Percentiles rank a stretch among this genome's conserved stretches.
Evolutionary conservation across 2,113 vertebrate species (phyloP).

Genomic region (Orcinus orca): DNA sequence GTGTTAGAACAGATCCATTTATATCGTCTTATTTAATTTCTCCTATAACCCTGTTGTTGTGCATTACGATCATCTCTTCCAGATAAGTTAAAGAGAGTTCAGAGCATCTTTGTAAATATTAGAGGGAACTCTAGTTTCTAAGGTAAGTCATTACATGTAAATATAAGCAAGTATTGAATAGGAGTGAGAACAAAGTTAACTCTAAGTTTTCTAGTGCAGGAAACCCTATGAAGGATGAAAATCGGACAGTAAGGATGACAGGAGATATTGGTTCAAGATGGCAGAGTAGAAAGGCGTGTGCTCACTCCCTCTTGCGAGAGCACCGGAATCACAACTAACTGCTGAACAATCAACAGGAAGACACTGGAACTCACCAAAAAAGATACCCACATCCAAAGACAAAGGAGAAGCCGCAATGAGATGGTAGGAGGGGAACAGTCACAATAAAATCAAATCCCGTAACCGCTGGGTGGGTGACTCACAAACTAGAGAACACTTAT

Average conservation of each 20-base stretch:
- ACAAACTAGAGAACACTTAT: too few relatives aligned
- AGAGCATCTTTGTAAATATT: not conserved
- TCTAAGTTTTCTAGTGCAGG: not conserved
- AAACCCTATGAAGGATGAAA: not conserved
- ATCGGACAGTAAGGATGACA: not conserved
- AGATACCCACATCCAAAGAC: too few relatives aligned
- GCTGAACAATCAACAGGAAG: too few relatives aligned
- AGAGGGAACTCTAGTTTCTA: not conserved
- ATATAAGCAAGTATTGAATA: not conserved
- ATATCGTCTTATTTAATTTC: not conserved
- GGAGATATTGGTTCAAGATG: not conserved
- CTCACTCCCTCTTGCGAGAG: too few relatives aligned
- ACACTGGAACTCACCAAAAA: too few relatives aligned
- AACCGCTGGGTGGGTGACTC: too few relatives aligned
- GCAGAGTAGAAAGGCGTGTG: too few relatives aligned
- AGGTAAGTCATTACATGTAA: not conserved
- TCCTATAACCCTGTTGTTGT: not conserved
- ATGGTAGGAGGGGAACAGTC: fast-evolving
- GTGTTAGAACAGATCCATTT: not conserved
- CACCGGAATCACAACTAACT: too few relatives aligned
- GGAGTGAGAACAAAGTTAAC: not conserved
- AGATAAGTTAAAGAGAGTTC: not conserved
- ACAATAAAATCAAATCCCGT: too few relatives aligned
- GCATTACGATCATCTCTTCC: not conserved
- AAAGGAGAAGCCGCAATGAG: too few relatives aligned